Evolutionary conservation across 2,113 vertebrate species (phyloP).

Genomic region (Ophthalmolycus amberensis): DNA sequence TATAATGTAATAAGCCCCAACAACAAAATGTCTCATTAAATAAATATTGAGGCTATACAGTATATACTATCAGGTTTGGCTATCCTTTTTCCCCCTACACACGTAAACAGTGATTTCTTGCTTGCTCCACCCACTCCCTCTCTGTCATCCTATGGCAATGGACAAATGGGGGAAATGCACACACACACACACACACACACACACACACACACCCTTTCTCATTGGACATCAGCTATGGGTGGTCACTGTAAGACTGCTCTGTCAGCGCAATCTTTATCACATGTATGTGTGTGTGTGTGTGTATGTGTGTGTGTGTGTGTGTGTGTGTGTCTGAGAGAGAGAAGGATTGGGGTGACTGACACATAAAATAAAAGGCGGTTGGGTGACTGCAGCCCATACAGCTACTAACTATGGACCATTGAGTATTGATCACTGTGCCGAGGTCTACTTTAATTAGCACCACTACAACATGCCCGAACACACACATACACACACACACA

Average conservation of each 20-base stretch:
- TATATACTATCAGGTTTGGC: neutral
- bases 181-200: neutral
- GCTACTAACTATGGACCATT: conserved; percentile 19
- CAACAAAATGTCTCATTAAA: neutral
- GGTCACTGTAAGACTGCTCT: conserved; percentile 49
- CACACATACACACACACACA: conserved; percentile 1
- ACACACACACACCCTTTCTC: conserved; percentile 18
- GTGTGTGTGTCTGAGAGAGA: neutral
- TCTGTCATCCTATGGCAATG: neutral
- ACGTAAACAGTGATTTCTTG: neutral
- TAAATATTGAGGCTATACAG: neutral
- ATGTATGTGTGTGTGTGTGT: neutral
- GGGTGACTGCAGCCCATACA: conserved; percentile 31
- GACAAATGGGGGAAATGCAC: neutral
- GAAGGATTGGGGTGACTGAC: conserved; percentile 14
- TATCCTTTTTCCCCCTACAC: neutral
- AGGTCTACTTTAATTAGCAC: conserved; percentile 34
- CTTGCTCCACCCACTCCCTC: neutral
- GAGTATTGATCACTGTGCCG: conserved; percentile 46
- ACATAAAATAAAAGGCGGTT: conserved; percentile 11
- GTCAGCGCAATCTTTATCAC: conserved; percentile 64
- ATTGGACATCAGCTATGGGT: conserved; percentile 42
- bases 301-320: conserved; percentile 6
- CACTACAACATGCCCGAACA: neutral
- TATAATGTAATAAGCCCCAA: neutral